Evolutionary conservation across 1,140 invertebrate genomes (phyloP).

Genomic region (Saxidomus purpurata): DNA sequence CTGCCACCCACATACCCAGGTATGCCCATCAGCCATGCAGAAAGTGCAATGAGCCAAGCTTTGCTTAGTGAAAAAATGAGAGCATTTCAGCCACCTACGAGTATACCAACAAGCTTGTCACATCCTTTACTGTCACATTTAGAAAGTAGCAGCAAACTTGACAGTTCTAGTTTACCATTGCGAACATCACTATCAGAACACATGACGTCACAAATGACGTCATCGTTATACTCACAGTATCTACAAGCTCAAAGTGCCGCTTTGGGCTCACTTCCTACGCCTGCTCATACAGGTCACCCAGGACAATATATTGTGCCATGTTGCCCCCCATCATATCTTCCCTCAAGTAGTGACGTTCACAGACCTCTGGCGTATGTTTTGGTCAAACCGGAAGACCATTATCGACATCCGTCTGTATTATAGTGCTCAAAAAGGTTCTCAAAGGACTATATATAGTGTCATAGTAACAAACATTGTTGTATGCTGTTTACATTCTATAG

Average conservation of each 20-base stretch:
- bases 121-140: slow-evolving; percentile 76
- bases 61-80: slow-evolving; percentile 76
- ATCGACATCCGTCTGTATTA: slow-evolving; percentile 80
- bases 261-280: slow-evolving; percentile 75
- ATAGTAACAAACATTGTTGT: neutral
- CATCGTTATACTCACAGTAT: slow-evolving; percentile 73
- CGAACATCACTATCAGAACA: slow-evolving; percentile 65
- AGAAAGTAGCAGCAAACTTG: slow-evolving; percentile 72
- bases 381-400: slow-evolving; percentile 85
- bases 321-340: slow-evolving; percentile 82
- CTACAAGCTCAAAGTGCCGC: slow-evolving; percentile 77
- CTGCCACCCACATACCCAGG: slow-evolving; percentile 87
- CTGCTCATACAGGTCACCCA: slow-evolving; percentile 79
- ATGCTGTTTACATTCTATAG: neutral
- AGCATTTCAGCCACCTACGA: slow-evolving; percentile 74
- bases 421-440: slow-evolving; percentile 65
- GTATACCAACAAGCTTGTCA: slow-evolving; percentile 55
- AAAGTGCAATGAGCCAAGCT: slow-evolving; percentile 64
- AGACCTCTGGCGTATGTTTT: slow-evolving; percentile 83
- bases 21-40: slow-evolving; percentile 58
- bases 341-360: slow-evolving; percentile 79
- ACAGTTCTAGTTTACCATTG: slow-evolving; percentile 67
- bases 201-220: slow-evolving; percentile 65
- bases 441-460: neutral
- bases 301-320: slow-evolving; percentile 83